phyloP scores from a whole-genome alignment of 2,888 invertebrate genomes.

The Dioctria rufipes region DNA sequence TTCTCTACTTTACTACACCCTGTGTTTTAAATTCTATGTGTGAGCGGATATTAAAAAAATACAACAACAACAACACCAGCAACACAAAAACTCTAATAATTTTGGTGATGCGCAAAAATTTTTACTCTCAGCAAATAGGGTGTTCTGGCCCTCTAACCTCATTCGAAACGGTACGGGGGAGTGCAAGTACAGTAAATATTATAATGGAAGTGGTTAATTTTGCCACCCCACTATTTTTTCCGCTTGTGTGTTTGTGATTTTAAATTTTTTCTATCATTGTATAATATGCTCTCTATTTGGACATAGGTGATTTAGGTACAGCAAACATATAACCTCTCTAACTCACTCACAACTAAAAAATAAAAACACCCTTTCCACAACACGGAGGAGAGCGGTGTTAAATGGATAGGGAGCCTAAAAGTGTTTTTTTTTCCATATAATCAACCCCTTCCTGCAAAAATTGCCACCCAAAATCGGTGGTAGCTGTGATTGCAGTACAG shows the following conservation, averaged over 20 bases:
- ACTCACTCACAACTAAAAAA: constrained; percentile 55
- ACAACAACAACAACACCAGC: constrained; percentile 16
- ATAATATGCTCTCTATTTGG: constrained; percentile 1
- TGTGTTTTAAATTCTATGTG: constrained; percentile 43
- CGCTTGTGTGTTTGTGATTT: constrained; percentile 38
- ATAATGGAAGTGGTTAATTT: constrained; percentile 12
- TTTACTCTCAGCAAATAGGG: constrained; percentile 31
- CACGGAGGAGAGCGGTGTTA: not conserved
- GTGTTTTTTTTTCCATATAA: not conserved
- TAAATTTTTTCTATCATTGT: constrained; percentile 32
- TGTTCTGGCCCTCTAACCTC: constrained; percentile 27
- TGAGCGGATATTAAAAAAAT: constrained; percentile 50
- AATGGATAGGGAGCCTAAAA: not conserved
- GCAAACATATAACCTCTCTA: constrained; percentile 46
- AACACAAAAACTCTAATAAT: constrained; percentile 54
- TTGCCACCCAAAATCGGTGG: not conserved
- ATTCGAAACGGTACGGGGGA: not conserved
- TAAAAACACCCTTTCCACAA: constrained; percentile 6
- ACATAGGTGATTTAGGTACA: constrained; percentile 26
- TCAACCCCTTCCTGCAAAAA: not conserved
- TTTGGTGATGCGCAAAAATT: constrained; percentile 58
- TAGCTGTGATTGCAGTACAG: constrained; percentile 36
- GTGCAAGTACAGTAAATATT: constrained; percentile 2
- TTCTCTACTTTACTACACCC: not conserved
- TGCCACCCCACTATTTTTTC: constrained; percentile 50